Evolutionary conservation across 2,888 invertebrate genomes (phyloP), one percentile per base, ranked within the genome.

Genomic region (Latrodectus hesperus): DNA sequence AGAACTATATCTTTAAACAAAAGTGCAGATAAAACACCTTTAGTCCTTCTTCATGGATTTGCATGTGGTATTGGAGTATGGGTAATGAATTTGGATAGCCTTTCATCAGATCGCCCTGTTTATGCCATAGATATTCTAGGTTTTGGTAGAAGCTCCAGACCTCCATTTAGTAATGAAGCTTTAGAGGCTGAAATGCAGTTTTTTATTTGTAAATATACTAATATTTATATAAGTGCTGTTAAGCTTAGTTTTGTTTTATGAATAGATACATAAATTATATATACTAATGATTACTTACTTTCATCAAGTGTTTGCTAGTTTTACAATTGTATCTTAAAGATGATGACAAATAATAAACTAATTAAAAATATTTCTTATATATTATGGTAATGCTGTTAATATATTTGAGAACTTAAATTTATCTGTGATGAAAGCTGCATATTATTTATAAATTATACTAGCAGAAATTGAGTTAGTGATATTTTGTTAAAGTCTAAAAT

Each of bases 41-140:
- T 99, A 65, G 96, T 99, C 52, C 92, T 99, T 91, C 93, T 99
- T 14, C 99, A 99, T 92, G 99, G 99, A 0, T 94, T 99, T 92
- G 99, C 96, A 12, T 96, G 98, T 0, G 99, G 99, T 0, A 95
- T 98, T 51, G 99, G 96, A 2, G 93, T 99, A 71, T 99, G 99
- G 98, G 96, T 96, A 89, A 94, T 97, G 90, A 99, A 99, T 93
- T 93, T 98, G 16, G 98, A 98, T 92, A 93, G 95, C 0, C 93
- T 99, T 10, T 0, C 88, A 49, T 93, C 94, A 22, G 93, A 94
- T 3, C 94, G 98, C 80, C 97, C 98, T 0, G 96, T 99, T 0
- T 97, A 98, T 92, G 97, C 98, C 0, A 95, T 99, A 90, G 98
- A 99, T 92, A 92, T 96, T 72, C 92, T 96, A 83, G 95, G 99